Evolutionary conservation across 2,888 invertebrate species (phyloP).

Genomic region (Nineta flava): DNA sequence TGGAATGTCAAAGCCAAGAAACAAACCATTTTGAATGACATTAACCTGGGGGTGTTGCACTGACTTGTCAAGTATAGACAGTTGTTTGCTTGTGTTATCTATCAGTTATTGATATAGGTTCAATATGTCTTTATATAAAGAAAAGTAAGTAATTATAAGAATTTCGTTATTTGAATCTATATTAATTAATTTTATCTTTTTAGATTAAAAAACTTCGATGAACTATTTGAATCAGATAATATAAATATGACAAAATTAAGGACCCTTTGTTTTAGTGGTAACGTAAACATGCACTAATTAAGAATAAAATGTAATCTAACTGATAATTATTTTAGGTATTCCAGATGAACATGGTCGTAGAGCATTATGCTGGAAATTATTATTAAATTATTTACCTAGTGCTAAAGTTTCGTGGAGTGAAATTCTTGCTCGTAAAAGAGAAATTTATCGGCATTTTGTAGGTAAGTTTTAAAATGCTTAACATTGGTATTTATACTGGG

Average conservation of each 20-base stretch:
- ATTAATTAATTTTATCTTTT: slow-evolving; percentile 19
- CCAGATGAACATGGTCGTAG: slow-evolving; percentile 75
- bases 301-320: background rate
- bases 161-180: slow-evolving; percentile 9
- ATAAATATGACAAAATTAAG: slow-evolving; percentile 53
- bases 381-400: slow-evolving; percentile 70
- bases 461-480: too few relatives aligned
- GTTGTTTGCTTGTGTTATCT: too few relatives aligned
- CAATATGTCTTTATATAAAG: slow-evolving; percentile 20
- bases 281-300: slow-evolving; percentile 13
- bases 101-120: background rate
- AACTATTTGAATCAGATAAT: slow-evolving; percentile 47
- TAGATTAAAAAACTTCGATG: slow-evolving; percentile 71
- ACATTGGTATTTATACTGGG: too few relatives aligned
- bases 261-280: slow-evolving; percentile 68
- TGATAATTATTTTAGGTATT: slow-evolving; percentile 42
- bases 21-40: too few relatives aligned
- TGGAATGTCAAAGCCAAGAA: too few relatives aligned
- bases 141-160: slow-evolving; percentile 17
- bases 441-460: slow-evolving; percentile 67
- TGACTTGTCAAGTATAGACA: too few relatives aligned
- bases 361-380: slow-evolving; percentile 74
- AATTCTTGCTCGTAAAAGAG: slow-evolving; percentile 56
- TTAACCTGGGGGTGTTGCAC: too few relatives aligned
- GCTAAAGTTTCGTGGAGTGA: slow-evolving; percentile 50